Evolutionary conservation across 1,140 invertebrate genomes (phyloP), one percentile per base, ranked within the genome.

Genomic region (Helicorthomorpha holstii): DNA sequence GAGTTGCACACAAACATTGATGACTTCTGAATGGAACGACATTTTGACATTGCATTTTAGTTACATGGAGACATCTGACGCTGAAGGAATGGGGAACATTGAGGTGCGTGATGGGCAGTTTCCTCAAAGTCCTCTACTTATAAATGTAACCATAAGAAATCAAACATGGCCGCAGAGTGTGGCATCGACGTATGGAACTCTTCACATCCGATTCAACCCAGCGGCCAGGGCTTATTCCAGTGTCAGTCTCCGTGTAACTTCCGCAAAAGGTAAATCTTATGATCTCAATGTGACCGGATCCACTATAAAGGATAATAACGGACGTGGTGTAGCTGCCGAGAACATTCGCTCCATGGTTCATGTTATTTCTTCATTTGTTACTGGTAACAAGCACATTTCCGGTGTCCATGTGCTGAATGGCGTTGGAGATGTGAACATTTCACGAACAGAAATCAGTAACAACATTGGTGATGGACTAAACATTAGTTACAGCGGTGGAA

Each of bases 371-470:
- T 83, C 81, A 1, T 80, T 79, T 0, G 74, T 96, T n/a, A 82
- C 83, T 1, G 81, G 83, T 53, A 94, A 93, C 61, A 80, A 81
- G 55, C 83, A 92, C 61, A 76, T 87, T 7, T 86, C 86, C 4
- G 92, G 91, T 1, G 71, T 95, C 4, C 85, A 93, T 60, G 76
- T 96, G 2, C 69, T 79, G 0, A 80, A 73, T 55, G 92, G 92
- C 0, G 84, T 81, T 1, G 86, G 87, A n/a, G 84, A 93, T 61
- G 77, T 98, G 0, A 91, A 97, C 60, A 75, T 99, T 1, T 94
- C 91, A 3, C 78, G 82, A 56, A 89, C 85, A 54, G 75, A 82
- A 59, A 84, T 98, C 38, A 81, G 78, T 1, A 83, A 89, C 57
- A 99, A 98, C 65, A 77, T 82, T 60, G 94, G 75, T 4, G 75